These are phyloP conservation scores for Ispidina lecontei DNA, from an alignment of 2,797 vertebrate genomes.

Conservation along the genomic window DNA sequence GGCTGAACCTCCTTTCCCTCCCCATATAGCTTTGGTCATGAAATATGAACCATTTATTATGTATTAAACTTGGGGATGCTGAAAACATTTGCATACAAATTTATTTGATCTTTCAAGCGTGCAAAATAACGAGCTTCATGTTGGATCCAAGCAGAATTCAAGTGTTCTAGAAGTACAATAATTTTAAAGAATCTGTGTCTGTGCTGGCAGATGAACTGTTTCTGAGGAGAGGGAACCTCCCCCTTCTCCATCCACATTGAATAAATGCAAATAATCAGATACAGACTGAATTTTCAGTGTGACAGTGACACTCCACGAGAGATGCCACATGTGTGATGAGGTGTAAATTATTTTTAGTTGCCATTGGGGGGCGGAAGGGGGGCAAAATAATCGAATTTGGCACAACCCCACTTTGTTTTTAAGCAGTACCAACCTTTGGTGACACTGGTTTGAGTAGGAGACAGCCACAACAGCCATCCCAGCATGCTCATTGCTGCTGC, in stretches of 20 bases:
- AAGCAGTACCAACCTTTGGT: not conserved
- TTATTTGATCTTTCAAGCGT: not conserved
- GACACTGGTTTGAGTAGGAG: not conserved
- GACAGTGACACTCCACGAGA: not conserved
- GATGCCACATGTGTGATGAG: slow-evolving; percentile 12
- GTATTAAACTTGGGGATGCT: not conserved
- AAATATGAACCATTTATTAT: not conserved
- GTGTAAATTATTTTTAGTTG: slow-evolving; percentile 54
- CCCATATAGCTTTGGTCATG: not conserved
- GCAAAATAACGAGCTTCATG: not conserved
- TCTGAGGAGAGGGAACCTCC: not conserved
- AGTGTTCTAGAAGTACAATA: not conserved
- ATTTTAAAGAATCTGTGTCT: not conserved
- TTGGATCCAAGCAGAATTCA: not conserved
- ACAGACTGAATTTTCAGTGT: not conserved
- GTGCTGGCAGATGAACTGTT: not conserved
- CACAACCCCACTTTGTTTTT: slow-evolving; percentile 25
- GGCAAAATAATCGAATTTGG: not conserved
- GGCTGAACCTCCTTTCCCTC: not conserved
- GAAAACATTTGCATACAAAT: slow-evolving; percentile 53
- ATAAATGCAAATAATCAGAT: not conserved
- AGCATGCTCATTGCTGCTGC: too few species aligned
- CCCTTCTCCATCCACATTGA: not conserved
- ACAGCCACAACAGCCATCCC: too few species aligned
- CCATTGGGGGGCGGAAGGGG: not conserved